These are phyloP conservation scores for Trichogramma pretiosum DNA, from an alignment of 1,140 invertebrate genomes.

Conservation along the genomic window DNA sequence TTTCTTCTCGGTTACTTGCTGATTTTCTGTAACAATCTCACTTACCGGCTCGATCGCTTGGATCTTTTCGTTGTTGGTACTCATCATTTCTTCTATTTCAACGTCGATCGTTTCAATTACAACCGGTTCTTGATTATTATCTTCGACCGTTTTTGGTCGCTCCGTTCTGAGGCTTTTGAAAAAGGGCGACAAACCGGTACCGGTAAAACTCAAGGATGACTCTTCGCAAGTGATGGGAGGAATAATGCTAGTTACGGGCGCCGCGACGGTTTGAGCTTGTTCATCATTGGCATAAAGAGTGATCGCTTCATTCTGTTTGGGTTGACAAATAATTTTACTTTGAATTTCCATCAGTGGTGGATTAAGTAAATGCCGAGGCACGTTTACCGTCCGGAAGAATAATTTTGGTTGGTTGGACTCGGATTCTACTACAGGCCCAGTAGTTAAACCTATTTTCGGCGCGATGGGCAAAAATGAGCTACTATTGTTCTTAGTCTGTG, in stretches of 20 bases:
- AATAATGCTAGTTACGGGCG: constrained; percentile 22
- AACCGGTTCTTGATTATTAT: not conserved
- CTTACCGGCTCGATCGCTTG: not conserved
- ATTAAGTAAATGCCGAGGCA: constrained; percentile 10
- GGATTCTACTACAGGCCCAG: no score
- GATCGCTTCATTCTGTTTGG: constrained; percentile 24
- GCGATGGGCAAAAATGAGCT: no score
- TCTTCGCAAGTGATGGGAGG: constrained; percentile 33
- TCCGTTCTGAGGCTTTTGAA: no score
- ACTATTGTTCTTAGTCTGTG: no score
- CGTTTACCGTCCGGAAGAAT: constrained; percentile 12
- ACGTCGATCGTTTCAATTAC: no score
- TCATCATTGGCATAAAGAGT: constrained; percentile 33
- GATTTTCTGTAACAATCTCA: not conserved
- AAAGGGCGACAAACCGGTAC: constrained; percentile 33
- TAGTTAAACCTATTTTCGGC: constrained; percentile 12
- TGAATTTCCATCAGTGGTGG: constrained; percentile 1
- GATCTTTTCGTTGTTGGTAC: not conserved
- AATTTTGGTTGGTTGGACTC: not conserved
- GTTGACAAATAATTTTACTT: not conserved
- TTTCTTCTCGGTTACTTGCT: not conserved
- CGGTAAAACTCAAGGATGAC: constrained; percentile 22
- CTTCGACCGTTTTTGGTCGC: constrained; percentile 18
- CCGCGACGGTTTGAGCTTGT: constrained; percentile 16
- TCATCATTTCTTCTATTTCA: not conserved